Percentiles rank a stretch among this genome's conserved stretches.
phyloP scores from a whole-genome alignment of 2,797 vertebrate species.

The Nyctalus aviator region DNA sequence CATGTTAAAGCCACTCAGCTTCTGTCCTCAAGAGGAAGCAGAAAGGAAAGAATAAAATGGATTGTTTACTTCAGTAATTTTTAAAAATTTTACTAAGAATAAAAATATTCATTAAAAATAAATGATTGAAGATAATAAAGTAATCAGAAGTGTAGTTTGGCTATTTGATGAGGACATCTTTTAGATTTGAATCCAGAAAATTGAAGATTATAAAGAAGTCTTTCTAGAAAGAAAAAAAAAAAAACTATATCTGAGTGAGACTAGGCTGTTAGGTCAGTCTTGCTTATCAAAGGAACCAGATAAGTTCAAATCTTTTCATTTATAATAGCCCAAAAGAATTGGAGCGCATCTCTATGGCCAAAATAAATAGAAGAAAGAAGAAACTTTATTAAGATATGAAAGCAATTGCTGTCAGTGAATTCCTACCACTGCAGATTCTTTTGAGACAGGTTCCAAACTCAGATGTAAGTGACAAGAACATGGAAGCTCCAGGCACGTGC shows the following conservation, averaged over 20 bases:
- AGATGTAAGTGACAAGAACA: constrained; percentile 58
- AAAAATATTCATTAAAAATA: constrained; percentile 38
- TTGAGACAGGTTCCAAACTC: constrained; percentile 67
- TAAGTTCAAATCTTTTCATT: not conserved
- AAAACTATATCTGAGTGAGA: constrained; percentile 39
- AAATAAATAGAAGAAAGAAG: constrained; percentile 54
- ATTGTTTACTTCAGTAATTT: not conserved
- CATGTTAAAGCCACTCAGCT: not conserved
- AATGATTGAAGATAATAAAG: not conserved
- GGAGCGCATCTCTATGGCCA: not conserved
- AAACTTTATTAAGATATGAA: constrained; percentile 48
- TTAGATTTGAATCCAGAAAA: constrained; percentile 1
- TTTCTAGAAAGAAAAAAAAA: not conserved
- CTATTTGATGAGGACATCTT: not conserved
- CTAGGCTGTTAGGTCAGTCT: not conserved
- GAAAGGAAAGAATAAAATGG: not conserved
- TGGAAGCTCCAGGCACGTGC: not conserved
- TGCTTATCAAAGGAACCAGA: constrained; percentile 36
- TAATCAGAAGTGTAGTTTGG: not conserved
- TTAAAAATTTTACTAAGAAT: not conserved
- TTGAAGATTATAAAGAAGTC: not conserved
- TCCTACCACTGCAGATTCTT: constrained; percentile 37
- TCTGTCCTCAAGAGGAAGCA: constrained; percentile 14
- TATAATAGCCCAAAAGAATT: constrained; percentile 23
- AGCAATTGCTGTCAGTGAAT: constrained; percentile 58